phyloP scores from a whole-genome alignment of 2,797 vertebrate species.

The Serranus cabrilla region DNA sequence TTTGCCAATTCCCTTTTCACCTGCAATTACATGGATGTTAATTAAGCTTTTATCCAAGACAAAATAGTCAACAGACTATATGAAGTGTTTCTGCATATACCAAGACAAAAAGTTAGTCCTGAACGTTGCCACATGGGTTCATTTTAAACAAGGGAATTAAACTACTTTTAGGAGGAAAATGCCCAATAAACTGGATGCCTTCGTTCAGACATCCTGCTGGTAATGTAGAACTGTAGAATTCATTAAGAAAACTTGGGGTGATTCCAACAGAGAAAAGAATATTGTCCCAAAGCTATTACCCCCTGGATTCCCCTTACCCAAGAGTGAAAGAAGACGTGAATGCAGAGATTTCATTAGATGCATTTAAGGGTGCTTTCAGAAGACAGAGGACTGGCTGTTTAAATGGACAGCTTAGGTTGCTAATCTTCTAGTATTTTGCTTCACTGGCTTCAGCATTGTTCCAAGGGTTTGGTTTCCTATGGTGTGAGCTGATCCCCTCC shows the following conservation, averaged over 20 bases:
- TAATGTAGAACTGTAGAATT: conserved; percentile 30
- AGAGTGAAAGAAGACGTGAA: conserved; percentile 26
- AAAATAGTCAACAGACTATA: conserved; percentile 7
- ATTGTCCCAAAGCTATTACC: conserved; percentile 24
- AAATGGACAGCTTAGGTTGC: conserved; percentile 52
- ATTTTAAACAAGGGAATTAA: conserved; percentile 37
- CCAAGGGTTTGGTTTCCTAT: conserved; percentile 51
- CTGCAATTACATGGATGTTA: conserved; percentile 79
- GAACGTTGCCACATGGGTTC: conserved; percentile 19
- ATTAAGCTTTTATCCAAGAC: conserved; percentile 17
- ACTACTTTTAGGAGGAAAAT: not conserved
- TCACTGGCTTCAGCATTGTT: conserved; percentile 45
- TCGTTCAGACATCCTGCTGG: conserved; percentile 36
- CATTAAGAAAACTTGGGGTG: conserved; percentile 42
- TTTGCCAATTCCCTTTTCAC: conserved; percentile 96
- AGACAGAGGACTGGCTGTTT: conserved; percentile 58
- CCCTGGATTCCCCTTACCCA: conserved; percentile 15
- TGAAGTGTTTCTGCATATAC: conserved; percentile 9
- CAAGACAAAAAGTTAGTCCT: conserved; percentile 6
- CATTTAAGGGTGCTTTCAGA: conserved; percentile 41
- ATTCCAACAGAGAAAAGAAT: conserved; percentile 15
- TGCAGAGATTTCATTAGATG: conserved; percentile 60
- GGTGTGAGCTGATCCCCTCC: conserved; percentile 21
- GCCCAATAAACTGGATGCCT: conserved; percentile 35
- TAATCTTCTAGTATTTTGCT: conserved; percentile 59